A percentile compares a stretch with the other conserved stretches of the same genome.
phyloP scores from a whole-genome alignment of 2,797 vertebrate genomes.

The Falco novaeseelandiae region DNA sequence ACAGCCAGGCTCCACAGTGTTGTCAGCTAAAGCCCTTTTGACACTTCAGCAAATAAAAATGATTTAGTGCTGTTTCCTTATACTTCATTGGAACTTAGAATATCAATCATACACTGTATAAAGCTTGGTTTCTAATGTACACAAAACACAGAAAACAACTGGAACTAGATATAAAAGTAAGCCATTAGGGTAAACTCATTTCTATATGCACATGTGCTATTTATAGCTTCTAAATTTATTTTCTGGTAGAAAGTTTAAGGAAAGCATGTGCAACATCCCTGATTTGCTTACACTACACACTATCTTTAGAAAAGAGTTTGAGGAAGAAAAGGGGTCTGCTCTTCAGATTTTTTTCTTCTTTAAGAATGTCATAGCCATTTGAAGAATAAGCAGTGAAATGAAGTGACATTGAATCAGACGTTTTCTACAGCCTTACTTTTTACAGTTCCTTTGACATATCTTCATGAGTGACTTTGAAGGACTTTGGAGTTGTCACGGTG shows the following conservation, averaged over 20 bases:
- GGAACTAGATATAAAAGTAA: not conserved
- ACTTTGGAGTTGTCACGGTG: not conserved
- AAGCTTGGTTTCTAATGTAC: not conserved
- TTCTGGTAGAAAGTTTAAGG: not conserved
- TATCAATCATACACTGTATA: fast-evolving
- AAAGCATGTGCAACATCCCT: not conserved
- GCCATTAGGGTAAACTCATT: not conserved
- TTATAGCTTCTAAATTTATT: not conserved
- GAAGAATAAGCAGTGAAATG: slow-evolving; percentile 18
- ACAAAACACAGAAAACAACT: not conserved
- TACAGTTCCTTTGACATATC: slow-evolving; percentile 14
- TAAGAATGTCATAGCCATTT: not conserved
- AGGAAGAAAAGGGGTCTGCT: not conserved
- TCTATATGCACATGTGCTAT: not conserved
- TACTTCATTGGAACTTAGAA: not conserved
- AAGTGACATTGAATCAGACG: not conserved
- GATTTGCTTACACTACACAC: not conserved
- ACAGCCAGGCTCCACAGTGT: not conserved
- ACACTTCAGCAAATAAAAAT: not conserved
- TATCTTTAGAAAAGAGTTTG: not conserved
- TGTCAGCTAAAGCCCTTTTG: not conserved
- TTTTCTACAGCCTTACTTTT: slow-evolving; percentile 29
- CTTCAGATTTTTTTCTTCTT: not conserved
- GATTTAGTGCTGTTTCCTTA: not conserved
- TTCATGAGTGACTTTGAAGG: slow-evolving; percentile 7